These are phyloP conservation scores for Diaperis boleti DNA, from an alignment of 2,888 invertebrate species.

Conservation along the genomic window DNA sequence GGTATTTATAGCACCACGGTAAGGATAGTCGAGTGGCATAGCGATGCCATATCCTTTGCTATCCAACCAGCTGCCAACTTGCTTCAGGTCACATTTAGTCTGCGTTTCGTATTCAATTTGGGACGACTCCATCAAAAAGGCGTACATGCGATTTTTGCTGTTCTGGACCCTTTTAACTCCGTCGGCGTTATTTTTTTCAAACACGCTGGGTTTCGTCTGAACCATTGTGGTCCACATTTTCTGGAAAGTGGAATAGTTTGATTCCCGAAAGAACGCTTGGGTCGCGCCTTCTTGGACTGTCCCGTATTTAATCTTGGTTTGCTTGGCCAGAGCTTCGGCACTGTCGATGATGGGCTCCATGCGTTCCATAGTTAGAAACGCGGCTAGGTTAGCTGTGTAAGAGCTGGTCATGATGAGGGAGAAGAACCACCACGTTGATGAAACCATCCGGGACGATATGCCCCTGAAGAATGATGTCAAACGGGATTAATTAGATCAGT, in stretches of 20 bases:
- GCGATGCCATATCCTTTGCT: conserved; percentile 95
- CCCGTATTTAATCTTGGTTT: conserved; percentile 96
- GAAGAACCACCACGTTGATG: conserved; percentile 95
- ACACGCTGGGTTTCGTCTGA: conserved; percentile 83
- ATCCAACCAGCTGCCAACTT: conserved; percentile 85
- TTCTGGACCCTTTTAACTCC: conserved; percentile 87
- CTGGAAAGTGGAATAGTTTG: conserved; percentile 55
- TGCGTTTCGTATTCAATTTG: conserved; percentile 93
- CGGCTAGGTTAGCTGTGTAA: conserved; percentile 95
- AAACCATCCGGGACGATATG: conserved; percentile 87
- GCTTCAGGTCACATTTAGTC: conserved; percentile 85
- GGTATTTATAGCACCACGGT: conserved; percentile 85
- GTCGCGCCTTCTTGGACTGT: conserved; percentile 90
- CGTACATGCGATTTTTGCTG: conserved; percentile 84
- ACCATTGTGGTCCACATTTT: conserved; percentile 74
- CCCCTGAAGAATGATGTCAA: conserved; percentile 71
- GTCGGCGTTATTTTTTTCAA: conserved; percentile 83
- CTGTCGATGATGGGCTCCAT: conserved; percentile 90
- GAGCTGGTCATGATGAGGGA: conserved; percentile 89
- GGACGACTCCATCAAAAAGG: conserved; percentile 97
- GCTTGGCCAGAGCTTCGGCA: conserved; percentile 91
- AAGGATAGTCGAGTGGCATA: conserved; percentile 85
- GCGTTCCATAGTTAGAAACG: conserved; percentile 90
- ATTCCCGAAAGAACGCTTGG: conserved; percentile 86
- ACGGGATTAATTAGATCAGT: not conserved